These are phyloP conservation scores for Parnassius orleans DNA, from an alignment of 2,888 invertebrate species.

Conservation along the genomic window DNA sequence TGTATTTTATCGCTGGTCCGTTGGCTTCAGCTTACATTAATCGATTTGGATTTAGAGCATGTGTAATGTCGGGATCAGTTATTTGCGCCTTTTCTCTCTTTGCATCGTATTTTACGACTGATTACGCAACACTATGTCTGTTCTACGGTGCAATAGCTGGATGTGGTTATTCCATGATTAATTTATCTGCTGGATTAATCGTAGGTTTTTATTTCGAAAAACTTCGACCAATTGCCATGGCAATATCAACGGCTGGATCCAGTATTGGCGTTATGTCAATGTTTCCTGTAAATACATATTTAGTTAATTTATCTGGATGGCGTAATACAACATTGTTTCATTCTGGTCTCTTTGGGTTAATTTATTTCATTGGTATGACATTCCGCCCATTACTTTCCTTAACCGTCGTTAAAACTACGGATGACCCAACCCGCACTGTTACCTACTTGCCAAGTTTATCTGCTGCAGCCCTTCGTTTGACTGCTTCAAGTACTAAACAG, in stretches of 20 bases:
- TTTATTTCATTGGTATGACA: conserved; percentile 62
- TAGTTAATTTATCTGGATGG: conserved; percentile 61
- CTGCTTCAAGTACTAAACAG: conserved; percentile 39
- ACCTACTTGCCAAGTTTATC: conserved; percentile 66
- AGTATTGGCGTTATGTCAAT: conserved; percentile 63
- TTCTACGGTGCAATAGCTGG: conserved; percentile 63
- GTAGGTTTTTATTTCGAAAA: conserved; percentile 74
- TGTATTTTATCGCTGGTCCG: conserved; percentile 62
- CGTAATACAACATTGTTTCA: conserved; percentile 59
- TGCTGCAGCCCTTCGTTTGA: conserved; percentile 38
- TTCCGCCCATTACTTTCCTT: conserved; percentile 62
- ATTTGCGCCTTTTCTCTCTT: conserved; percentile 53
- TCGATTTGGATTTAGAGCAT: conserved; percentile 67
- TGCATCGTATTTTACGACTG: conserved; percentile 54
- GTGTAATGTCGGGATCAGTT: conserved; percentile 62
- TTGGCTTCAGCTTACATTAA: conserved; percentile 67
- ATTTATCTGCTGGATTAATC: conserved; percentile 57
- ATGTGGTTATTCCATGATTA: conserved; percentile 60
- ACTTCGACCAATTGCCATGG: conserved; percentile 58
- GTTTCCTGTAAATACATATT: conserved; percentile 55
- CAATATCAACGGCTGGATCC: conserved; percentile 60
- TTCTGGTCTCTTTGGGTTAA: conserved; percentile 56
- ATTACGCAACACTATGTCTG: conserved; percentile 47
- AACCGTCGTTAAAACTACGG: conserved; percentile 53
- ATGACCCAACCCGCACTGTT: conserved; percentile 61